phyloP scores from a whole-genome alignment of 2,888 invertebrate species.

The Lithophane semibrunnea region DNA sequence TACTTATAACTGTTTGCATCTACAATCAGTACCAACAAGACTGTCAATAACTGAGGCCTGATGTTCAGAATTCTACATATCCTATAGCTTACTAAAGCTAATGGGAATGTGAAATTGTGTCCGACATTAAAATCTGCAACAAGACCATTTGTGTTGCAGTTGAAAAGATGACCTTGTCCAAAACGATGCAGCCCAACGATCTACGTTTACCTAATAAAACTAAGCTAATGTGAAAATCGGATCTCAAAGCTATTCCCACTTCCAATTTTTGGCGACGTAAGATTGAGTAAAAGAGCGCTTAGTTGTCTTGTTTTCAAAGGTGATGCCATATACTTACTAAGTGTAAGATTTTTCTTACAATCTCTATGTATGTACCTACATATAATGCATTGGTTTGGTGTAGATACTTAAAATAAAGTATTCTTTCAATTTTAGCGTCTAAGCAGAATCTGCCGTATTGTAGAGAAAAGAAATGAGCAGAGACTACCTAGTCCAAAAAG shows the following conservation, averaged over 20 bases:
- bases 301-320: neutral
- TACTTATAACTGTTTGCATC: constrained; percentile 21
- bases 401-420: neutral
- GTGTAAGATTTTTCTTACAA: neutral
- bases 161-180: constrained; percentile 1
- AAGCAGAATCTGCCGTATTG: neutral
- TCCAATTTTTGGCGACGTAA: neutral
- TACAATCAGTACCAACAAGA: constrained; percentile 24
- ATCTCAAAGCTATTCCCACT: neutral
- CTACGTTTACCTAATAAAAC: constrained; percentile 14
- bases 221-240: constrained; percentile 9
- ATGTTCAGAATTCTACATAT: constrained; percentile 17
- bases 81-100: neutral
- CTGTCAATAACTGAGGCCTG: constrained; percentile 10
- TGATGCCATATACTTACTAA: neutral
- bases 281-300: constrained; percentile 10
- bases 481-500: neutral
- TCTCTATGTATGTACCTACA: neutral
- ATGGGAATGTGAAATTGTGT: neutral
- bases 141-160: constrained; percentile 20
- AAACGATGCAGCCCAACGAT: constrained; percentile 10
- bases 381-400: neutral
- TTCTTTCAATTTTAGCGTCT: neutral
- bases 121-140: neutral
- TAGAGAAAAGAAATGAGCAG: neutral